Evolutionary conservation across 2,888 invertebrate species (phyloP).

Genomic region (Temnothorax ravouxi): DNA sequence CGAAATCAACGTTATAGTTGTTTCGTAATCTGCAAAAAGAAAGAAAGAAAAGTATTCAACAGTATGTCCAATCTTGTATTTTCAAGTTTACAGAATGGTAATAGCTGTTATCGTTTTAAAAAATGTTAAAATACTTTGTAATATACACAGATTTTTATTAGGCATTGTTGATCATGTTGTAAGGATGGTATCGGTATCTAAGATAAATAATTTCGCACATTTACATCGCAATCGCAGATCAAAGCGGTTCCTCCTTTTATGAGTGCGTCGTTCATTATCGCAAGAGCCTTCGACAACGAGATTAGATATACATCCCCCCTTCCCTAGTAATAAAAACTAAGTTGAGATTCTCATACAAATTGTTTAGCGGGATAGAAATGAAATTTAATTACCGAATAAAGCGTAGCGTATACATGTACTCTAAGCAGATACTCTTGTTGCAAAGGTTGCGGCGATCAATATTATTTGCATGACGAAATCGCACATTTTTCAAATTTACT

Average conservation of each 20-base stretch:
- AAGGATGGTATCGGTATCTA: conserved; percentile 57
- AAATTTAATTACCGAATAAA: conserved; percentile 68
- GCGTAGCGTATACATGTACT: conserved; percentile 63
- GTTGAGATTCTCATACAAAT: conserved; percentile 70
- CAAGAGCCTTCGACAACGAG: conserved; percentile 75
- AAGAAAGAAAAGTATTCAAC: neutral
- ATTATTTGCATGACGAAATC: conserved; percentile 67
- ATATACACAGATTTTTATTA: conserved; percentile 4
- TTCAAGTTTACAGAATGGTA: neutral
- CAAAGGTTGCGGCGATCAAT: conserved; percentile 61
- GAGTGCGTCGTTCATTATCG: conserved; percentile 65
- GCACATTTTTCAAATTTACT: conserved; percentile 59
- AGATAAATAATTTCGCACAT: conserved; percentile 69
- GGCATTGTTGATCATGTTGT: neutral
- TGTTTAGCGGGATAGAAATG: conserved; percentile 64
- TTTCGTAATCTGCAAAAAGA: neutral
- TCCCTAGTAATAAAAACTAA: conserved; percentile 65
- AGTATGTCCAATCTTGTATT: neutral
- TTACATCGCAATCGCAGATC: conserved; percentile 47
- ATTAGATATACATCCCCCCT: conserved; percentile 66
- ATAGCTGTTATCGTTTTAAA: neutral
- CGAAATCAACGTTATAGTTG: neutral
- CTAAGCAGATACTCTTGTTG: conserved; percentile 73
- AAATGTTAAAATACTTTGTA: neutral
- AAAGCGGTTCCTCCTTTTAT: conserved; percentile 59